Evolutionary conservation across 2,888 invertebrate genomes (phyloP).

Genomic region (Adelognathus sp.): DNA sequence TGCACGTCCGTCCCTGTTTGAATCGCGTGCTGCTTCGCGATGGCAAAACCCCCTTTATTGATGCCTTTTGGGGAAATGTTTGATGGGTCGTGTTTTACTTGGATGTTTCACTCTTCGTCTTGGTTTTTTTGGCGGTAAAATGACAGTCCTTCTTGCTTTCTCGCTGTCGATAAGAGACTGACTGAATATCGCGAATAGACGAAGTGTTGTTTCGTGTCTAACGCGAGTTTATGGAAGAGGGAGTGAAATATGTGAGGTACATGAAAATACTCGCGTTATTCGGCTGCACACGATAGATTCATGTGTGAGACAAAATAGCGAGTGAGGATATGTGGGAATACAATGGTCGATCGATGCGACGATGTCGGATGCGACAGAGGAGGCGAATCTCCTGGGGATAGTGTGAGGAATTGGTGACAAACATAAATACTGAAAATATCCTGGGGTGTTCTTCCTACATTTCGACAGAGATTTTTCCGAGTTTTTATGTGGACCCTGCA

Average conservation of each 20-base stretch:
- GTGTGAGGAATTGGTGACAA: slow-evolving; percentile 72
- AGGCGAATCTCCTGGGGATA: slow-evolving; percentile 71
- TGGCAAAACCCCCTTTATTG: slow-evolving; percentile 61
- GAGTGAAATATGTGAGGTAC: too few species aligned
- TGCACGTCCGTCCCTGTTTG: slow-evolving; percentile 50
- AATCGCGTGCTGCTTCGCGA: slow-evolving; percentile 27
- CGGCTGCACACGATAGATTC: too few species aligned
- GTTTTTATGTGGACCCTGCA: too few species aligned
- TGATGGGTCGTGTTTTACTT: slow-evolving; percentile 49
- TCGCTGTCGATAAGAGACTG: slow-evolving; percentile 20
- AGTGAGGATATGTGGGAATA: slow-evolving; percentile 7
- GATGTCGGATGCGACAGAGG: slow-evolving; percentile 60
- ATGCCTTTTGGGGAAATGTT: slow-evolving; percentile 64
- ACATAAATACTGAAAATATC: slow-evolving; percentile 25
- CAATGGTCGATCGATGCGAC: slow-evolving; percentile 65
- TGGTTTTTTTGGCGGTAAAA: slow-evolving; percentile 63
- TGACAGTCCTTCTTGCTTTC: slow-evolving; percentile 65
- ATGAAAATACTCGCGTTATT: slow-evolving; percentile 3
- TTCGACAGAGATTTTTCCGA: too few species aligned
- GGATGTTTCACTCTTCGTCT: slow-evolving; percentile 61
- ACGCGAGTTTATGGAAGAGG: not conserved
- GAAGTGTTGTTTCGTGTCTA: slow-evolving; percentile 62
- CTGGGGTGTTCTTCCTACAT: too few species aligned
- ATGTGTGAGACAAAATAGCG: not conserved
- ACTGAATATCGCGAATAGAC: slow-evolving; percentile 66